A percentile compares a stretch with the other conserved stretches of the same genome.
Conservation (phyloP, 2,888 invertebrate species). For the Euproctis similis region DNA sequence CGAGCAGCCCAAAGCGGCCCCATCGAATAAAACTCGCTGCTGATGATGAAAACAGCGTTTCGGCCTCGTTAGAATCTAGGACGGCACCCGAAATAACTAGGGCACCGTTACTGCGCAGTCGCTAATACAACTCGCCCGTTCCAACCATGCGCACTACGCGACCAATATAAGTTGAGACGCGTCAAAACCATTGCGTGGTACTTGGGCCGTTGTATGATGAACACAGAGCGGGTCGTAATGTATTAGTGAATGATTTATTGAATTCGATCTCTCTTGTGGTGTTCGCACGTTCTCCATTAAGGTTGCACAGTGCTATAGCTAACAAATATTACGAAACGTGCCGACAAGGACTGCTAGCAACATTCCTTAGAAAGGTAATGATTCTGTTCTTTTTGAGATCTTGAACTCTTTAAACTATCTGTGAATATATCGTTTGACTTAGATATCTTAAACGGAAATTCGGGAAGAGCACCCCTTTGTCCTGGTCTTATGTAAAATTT, state of each 20-base stretch:
- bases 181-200: conserved; percentile 14
- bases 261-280: conserved; percentile 53
- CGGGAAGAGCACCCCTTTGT: no score
- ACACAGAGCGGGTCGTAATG: conserved; percentile 22
- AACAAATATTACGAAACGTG: no score
- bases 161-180: conserved; percentile 32
- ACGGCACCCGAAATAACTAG: conserved; percentile 71
- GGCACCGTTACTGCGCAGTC: conserved; percentile 66
- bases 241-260: conserved; percentile 33
- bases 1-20: conserved; percentile 59
- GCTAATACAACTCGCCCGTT: conserved; percentile 45
- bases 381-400: no score
- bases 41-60: conserved; percentile 66
- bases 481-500: no score
- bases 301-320: no score
- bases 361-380: no score
- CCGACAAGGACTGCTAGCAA: no score
- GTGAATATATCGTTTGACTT: no score
- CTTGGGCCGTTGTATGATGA: conserved; percentile 6
- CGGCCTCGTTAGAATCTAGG: conserved; percentile 67
- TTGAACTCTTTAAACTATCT: no score
- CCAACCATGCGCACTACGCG: conserved; percentile 34
- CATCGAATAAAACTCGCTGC: conserved; percentile 57
- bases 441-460: no score
- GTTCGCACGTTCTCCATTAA: conserved; percentile 27